Percentiles rank a stretch among this genome's conserved stretches.
Evolutionary conservation across 37 sponge, comb jelly and placozoan species (phyloP).

Genomic region (Ianthella basta): DNA sequence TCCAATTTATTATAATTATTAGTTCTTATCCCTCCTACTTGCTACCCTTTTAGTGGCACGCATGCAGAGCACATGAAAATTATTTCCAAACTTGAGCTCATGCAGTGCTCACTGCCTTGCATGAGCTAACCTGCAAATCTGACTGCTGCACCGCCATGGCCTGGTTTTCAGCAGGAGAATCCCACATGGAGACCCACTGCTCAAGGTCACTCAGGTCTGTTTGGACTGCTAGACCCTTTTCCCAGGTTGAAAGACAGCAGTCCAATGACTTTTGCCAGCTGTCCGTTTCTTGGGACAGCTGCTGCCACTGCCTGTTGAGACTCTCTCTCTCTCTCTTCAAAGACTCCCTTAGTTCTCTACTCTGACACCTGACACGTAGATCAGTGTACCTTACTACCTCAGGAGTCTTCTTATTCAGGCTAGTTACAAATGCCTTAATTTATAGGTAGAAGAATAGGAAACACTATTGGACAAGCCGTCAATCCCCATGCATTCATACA

Average conservation of each 20-base stretch:
- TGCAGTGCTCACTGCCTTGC: too few species aligned
- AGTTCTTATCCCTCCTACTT: too few species aligned
- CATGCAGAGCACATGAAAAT: too few species aligned
- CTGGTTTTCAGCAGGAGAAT: conserved; percentile 64
- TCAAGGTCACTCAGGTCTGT: conserved; percentile 43
- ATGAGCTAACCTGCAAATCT: conserved; percentile 50
- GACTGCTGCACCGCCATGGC: conserved; percentile 54
- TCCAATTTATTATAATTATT: too few species aligned
- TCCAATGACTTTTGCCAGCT: not conserved
- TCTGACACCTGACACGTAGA: conserved; percentile 7
- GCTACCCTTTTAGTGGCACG: too few species aligned
- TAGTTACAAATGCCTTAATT: conserved; percentile 1
- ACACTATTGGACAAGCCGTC: too few species aligned
- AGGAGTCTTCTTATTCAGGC: not conserved
- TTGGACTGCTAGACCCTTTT: not conserved
- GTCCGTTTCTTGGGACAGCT: not conserved
- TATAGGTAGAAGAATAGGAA: too few species aligned
- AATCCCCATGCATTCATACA: too few species aligned
- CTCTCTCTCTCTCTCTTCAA: not conserved
- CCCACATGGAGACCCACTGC: conserved; percentile 62
- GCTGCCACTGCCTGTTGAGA: not conserved
- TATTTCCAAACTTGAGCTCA: too few species aligned
- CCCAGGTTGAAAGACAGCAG: conserved; percentile 7
- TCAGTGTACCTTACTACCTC: not conserved
- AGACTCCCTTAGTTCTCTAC: not conserved